Percentiles rank a stretch among this genome's conserved stretches.
These are phyloP conservation scores for Gari tellinella DNA, from an alignment of 2,888 invertebrate genomes.

Conservation along the genomic window DNA sequence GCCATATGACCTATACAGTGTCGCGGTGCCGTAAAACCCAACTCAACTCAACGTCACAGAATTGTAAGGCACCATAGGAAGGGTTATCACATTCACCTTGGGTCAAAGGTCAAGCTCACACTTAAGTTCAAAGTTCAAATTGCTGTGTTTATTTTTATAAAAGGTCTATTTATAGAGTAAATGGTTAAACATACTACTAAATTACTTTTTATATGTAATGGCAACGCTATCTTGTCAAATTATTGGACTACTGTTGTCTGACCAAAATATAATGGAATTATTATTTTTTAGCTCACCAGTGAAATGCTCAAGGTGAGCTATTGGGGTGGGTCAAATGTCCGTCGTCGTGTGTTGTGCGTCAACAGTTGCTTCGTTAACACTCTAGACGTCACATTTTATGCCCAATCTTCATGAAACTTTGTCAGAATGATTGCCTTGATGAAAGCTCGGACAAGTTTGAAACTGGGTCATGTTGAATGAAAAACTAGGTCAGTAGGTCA, in stretches of 20 bases:
- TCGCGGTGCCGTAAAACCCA: too few relatives aligned
- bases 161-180: constrained; percentile 6
- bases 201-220: constrained; percentile 6
- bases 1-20: too few relatives aligned
- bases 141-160: constrained; percentile 5
- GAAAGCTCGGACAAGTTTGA: constrained; percentile 10
- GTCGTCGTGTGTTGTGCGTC: too few relatives aligned
- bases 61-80: too few relatives aligned
- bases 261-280: constrained; percentile 6
- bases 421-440: constrained; percentile 9
- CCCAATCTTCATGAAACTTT: constrained; percentile 5
- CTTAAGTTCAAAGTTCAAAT: not conserved
- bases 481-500: constrained; percentile 18
- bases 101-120: too few relatives aligned
- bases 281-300: constrained; percentile 1
- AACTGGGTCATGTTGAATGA: constrained; percentile 8
- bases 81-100: too few relatives aligned
- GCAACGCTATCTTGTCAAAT: constrained; percentile 8
- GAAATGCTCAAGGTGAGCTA: too few relatives aligned
- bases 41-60: too few relatives aligned
- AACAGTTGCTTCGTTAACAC: too few relatives aligned
- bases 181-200: constrained; percentile 8
- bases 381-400: too few relatives aligned
- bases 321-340: too few relatives aligned
- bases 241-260: constrained; percentile 8